A percentile compares a stretch with the other conserved stretches of the same genome.
Evolutionary conservation across 2,113 vertebrate species (phyloP).

Genomic region (Brachionichthys hirsutus): DNA sequence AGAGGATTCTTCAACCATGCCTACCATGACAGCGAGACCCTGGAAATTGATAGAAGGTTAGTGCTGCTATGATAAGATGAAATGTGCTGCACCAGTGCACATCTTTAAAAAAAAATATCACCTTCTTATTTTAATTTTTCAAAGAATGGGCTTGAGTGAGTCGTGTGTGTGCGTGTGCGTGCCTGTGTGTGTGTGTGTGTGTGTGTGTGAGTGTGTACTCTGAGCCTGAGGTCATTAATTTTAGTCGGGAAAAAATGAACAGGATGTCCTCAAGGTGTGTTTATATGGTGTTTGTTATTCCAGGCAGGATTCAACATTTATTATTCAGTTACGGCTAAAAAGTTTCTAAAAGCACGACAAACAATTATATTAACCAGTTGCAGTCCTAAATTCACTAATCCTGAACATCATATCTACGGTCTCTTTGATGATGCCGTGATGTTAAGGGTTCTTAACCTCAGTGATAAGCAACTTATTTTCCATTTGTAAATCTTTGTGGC

Average conservation of each 20-base stretch:
- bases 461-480: background rate
- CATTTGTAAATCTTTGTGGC: too few relatives aligned
- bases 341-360: too few relatives aligned
- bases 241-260: constrained; percentile 8
- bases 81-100: background rate
- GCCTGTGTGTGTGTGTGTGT: too few relatives aligned
- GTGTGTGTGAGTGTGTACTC: too few relatives aligned
- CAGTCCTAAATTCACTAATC: too few relatives aligned
- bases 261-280: background rate
- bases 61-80: constrained; percentile 30
- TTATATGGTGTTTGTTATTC: background rate
- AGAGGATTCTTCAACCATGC: constrained; percentile 68
- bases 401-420: too few relatives aligned
- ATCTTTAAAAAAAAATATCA: background rate
- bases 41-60: constrained; percentile 81
- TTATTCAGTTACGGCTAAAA: background rate
- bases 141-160: background rate
- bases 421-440: too few relatives aligned
- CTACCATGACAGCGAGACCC: constrained; percentile 79
- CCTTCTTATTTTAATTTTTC: background rate
- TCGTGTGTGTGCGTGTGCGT: background rate
- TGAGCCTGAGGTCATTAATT: background rate
- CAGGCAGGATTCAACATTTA: background rate
- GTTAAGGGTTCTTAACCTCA: too few relatives aligned
- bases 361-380: too few relatives aligned